A percentile compares a stretch with the other conserved stretches of the same genome.
phyloP scores from a whole-genome alignment of 2,797 vertebrate species.

The Onychomys leucogaster region DNA sequence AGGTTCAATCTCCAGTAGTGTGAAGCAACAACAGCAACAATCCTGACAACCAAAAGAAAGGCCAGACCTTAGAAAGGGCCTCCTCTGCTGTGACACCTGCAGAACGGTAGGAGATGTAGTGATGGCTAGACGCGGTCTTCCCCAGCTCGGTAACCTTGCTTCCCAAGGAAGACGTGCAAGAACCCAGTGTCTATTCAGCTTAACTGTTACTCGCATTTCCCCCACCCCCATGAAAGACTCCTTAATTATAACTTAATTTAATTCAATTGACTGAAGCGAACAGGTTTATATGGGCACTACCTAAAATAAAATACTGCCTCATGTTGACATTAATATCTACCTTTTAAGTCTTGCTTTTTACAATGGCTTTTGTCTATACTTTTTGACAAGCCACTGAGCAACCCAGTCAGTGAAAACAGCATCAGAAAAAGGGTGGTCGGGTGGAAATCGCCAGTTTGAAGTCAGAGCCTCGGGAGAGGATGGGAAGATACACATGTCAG shows the following conservation, averaged over 20 bases:
- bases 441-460: background rate
- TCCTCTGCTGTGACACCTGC: background rate
- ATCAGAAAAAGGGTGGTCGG: background rate
- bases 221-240: background rate
- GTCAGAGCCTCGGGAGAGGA: background rate
- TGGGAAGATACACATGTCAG: background rate
- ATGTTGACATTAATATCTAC: background rate
- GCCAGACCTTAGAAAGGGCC: background rate
- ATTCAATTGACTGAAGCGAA: background rate
- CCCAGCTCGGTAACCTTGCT: background rate
- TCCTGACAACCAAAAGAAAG: background rate
- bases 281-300: background rate
- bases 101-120: background rate
- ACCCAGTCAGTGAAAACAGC: background rate
- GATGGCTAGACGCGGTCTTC: background rate
- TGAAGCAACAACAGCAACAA: background rate
- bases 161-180: background rate
- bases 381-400: background rate
- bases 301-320: background rate
- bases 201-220: background rate
- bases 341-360: background rate
- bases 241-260: slow-evolving; percentile 42
- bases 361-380: background rate
- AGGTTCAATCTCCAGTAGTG: background rate
- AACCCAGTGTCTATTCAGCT: background rate